Percentiles rank a stretch among this genome's conserved stretches.
These are phyloP conservation scores for Eupeodes latifasciatus DNA, from an alignment of 2,888 invertebrate species.

Conservation along the genomic window DNA sequence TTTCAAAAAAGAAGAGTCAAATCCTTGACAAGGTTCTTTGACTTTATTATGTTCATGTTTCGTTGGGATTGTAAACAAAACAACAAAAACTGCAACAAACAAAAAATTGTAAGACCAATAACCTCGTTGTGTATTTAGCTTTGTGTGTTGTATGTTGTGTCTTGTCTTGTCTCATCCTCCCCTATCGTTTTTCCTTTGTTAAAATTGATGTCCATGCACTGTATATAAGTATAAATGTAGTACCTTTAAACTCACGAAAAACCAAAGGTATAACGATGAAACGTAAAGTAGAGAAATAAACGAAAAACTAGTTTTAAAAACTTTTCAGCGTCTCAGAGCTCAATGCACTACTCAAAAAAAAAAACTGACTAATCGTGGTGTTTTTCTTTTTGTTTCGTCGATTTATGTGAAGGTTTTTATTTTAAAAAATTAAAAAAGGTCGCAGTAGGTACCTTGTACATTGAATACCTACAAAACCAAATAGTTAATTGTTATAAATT, in stretches of 20 bases:
- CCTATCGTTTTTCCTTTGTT: slow-evolving; percentile 30
- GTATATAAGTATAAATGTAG: neutral
- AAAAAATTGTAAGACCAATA: slow-evolving; percentile 57
- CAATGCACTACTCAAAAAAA: slow-evolving; percentile 31
- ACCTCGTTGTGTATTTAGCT: slow-evolving; percentile 56
- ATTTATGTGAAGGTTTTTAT: slow-evolving; percentile 6
- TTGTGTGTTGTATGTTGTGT: slow-evolving; percentile 22
- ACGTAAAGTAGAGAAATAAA: slow-evolving; percentile 42
- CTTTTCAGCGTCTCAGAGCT: slow-evolving; percentile 13
- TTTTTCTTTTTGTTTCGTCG: slow-evolving; percentile 36
- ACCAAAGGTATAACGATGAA: slow-evolving; percentile 52
- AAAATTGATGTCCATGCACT: neutral
- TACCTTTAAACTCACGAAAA: slow-evolving; percentile 26
- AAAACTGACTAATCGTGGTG: slow-evolving; percentile 48
- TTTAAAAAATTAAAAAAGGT: neutral
- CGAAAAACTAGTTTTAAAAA: slow-evolving; percentile 60
- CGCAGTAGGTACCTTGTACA: neutral
- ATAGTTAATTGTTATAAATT: neutral
- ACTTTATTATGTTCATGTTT: slow-evolving; percentile 60
- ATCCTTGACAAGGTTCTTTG: slow-evolving; percentile 75
- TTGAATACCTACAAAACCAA: neutral
- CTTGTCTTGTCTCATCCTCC: slow-evolving; percentile 35
- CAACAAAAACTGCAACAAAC: slow-evolving; percentile 47
- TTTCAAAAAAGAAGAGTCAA: slow-evolving; percentile 55
- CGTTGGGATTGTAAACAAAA: slow-evolving; percentile 69